Conservation (phyloP, 2,113 vertebrate genomes). For the Pogonocichla stellata region DNA sequence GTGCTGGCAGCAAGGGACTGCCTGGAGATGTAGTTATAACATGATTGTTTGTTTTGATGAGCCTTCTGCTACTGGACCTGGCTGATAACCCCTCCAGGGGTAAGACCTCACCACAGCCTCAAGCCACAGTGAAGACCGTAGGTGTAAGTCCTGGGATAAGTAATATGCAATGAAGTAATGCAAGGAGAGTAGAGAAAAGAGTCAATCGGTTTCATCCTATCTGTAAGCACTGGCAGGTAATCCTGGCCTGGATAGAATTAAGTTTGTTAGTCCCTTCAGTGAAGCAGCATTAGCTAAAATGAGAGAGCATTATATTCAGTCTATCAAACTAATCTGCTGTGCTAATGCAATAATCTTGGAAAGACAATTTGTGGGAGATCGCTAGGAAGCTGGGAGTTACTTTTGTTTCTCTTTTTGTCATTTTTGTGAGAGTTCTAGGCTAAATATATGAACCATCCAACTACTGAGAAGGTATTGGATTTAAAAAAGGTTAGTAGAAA, state of each 20-base stretch:
- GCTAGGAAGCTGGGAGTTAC: background rate
- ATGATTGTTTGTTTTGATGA: background rate
- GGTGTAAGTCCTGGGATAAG: background rate
- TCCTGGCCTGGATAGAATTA: conserved; percentile 27
- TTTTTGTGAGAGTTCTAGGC: background rate
- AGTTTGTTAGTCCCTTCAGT: conserved; percentile 15
- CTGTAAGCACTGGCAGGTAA: conserved; percentile 1
- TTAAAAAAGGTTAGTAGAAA: background rate
- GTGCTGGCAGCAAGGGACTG: accelerated
- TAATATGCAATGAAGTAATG: background rate
- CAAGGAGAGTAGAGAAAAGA: background rate
- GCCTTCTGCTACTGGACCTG: background rate
- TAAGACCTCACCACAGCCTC: background rate
- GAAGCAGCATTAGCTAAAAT: conserved; percentile 33
- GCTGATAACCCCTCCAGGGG: background rate
- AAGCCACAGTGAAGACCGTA: background rate
- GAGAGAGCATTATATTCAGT: background rate
- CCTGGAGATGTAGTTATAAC: background rate
- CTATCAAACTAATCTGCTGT: conserved; percentile 18
- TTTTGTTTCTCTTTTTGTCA: background rate
- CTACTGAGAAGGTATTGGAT: background rate
- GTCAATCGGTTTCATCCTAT: background rate
- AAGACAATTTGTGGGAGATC: background rate
- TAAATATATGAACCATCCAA: background rate
- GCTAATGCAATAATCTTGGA: conserved; percentile 8